These are phyloP conservation scores for Tromatobia lineatoria DNA, from an alignment of 2,888 invertebrate species.

Conservation along the genomic window DNA sequence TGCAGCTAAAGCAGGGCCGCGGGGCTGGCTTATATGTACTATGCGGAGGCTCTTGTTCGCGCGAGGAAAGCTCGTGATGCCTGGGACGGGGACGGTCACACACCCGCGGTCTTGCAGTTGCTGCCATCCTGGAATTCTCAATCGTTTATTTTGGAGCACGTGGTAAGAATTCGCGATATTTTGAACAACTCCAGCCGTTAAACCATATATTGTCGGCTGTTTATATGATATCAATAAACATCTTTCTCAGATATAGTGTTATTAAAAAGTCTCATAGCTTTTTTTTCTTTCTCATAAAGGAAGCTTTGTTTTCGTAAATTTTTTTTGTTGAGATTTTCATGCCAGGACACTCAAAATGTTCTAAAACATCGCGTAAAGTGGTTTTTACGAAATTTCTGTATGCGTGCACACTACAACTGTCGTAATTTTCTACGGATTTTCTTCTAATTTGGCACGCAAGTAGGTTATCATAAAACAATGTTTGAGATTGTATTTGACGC, in stretches of 20 bases:
- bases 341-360: too few relatives aligned
- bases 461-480: too few relatives aligned
- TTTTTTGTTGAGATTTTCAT: too few relatives aligned
- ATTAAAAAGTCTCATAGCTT: not conserved
- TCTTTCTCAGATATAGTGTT: not conserved
- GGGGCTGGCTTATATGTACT: constrained; percentile 18
- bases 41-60: not conserved
- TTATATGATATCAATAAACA: not conserved
- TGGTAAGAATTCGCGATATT: constrained; percentile 57
- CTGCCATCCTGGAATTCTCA: constrained; percentile 60
- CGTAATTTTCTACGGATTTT: too few relatives aligned
- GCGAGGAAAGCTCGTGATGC: constrained; percentile 17
- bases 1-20: not conserved
- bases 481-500: too few relatives aligned
- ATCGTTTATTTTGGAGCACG: constrained; percentile 63
- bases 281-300: too few relatives aligned
- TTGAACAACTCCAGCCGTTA: not conserved
- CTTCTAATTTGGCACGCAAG: too few relatives aligned
- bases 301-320: too few relatives aligned
- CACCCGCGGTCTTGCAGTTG: constrained; percentile 54
- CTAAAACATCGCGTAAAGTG: too few relatives aligned
- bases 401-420: too few relatives aligned
- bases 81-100: constrained; percentile 16
- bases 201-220: not conserved
- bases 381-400: too few relatives aligned